Conservation (phyloP, 1,140 invertebrate genomes). For the Zaprionus vittiger region DNA sequence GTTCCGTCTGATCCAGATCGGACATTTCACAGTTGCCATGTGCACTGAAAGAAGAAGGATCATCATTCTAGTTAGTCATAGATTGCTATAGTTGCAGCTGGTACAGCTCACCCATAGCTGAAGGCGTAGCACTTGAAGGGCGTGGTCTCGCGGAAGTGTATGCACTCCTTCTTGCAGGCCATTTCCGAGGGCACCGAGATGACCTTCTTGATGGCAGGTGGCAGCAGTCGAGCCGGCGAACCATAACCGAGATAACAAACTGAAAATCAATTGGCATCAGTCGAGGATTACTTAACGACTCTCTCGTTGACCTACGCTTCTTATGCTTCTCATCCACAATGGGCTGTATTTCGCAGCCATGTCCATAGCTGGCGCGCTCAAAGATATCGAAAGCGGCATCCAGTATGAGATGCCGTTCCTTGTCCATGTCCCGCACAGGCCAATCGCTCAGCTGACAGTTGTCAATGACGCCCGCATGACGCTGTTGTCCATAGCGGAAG, state of each 20-base stretch:
- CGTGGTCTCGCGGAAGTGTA: constrained; percentile 86
- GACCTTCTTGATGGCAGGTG: constrained; percentile 87
- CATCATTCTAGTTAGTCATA: background rate
- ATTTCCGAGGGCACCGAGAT: constrained; percentile 87
- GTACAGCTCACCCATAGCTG: constrained; percentile 87
- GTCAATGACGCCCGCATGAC: constrained; percentile 87
- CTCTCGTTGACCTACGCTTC: constrained; percentile 74
- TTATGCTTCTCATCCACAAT: constrained; percentile 84
- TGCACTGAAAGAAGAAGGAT: constrained; percentile 37
- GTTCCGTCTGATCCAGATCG: constrained; percentile 87
- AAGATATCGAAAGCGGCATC: constrained; percentile 90
- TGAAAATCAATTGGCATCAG: constrained; percentile 59
- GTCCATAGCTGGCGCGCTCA: constrained; percentile 90
- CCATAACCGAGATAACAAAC: constrained; percentile 91
- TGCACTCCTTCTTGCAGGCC: constrained; percentile 89
- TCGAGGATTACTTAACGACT: background rate
- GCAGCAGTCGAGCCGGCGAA: constrained; percentile 88
- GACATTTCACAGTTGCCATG: constrained; percentile 86
- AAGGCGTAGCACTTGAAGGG: constrained; percentile 89
- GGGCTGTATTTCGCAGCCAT: constrained; percentile 89
- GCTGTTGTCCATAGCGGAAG: constrained; percentile 88
- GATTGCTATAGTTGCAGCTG: too few relatives aligned
- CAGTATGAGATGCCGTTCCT: constrained; percentile 85
- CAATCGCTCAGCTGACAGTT: constrained; percentile 91
- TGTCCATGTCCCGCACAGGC: constrained; percentile 88